Evolutionary conservation across 2,797 vertebrate species (phyloP), one percentile per base, ranked within the genome.

Genomic region (Coregonus ussuriensis): DNA sequence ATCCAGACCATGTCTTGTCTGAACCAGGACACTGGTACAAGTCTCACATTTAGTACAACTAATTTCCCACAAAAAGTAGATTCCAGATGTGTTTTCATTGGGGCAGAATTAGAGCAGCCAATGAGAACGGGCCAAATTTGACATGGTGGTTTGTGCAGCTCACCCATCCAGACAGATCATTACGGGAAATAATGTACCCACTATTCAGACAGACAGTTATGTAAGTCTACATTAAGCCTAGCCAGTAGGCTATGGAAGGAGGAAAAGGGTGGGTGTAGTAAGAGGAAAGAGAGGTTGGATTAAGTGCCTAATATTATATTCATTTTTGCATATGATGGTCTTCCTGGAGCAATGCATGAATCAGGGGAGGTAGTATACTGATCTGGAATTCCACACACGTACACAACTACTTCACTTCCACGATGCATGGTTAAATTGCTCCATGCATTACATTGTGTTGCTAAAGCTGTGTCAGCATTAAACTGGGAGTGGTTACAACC

Each of bases 161-260:
- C 52, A 33, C 53, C 52, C 53, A 72, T 56, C 16, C 53, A 72
- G 4, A 72, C 52, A 31, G 16, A 54, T 33, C 15, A 56, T 56
- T 56, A 72, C 29, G 29, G 52, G 6, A 16, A 54, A 31, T 72
- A 21, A 72, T 72, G 71, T 70, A n/a, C 69, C 66, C 11, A 80
- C 71, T 77, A 79, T 77, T 75, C 77, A 88, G 79, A 83, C 65
- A 66, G 66, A 73, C 76, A 79, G 78, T 86, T 86, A 85, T 67
- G 72, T 84, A 85, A 89, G 77, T 41, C 75, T 70, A 67, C 56
- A 68, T 71, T 75, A 74, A 82, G 79, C 79, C 73, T 62, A 62
- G 76, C 73, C 75, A 75, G 83, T 66, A 1, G 25, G 35, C 78
- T 63, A 75, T 72, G 77, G 72, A 71, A 15, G 25, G 25, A 25